Conservation (phyloP, 2,888 invertebrate species). For the Thecophora atra region DNA sequence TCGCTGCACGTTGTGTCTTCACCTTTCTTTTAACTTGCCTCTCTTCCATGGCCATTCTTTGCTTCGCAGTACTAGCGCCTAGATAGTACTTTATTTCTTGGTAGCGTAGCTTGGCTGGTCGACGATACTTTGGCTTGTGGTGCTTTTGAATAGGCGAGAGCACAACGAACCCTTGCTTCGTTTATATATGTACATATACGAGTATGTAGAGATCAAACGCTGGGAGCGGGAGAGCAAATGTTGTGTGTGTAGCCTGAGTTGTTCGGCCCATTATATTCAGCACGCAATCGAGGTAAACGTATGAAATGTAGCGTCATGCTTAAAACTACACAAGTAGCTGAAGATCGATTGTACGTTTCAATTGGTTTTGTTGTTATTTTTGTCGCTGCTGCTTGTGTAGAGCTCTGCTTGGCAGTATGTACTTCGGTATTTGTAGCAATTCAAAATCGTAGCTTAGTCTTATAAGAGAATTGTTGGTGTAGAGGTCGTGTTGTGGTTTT, state of each 20-base stretch:
- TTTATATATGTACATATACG: too few relatives aligned
- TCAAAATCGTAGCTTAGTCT: constrained; percentile 60
- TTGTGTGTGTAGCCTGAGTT: constrained; percentile 17
- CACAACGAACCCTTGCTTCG: constrained; percentile 32
- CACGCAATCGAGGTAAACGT: constrained; percentile 33
- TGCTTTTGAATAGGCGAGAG: constrained; percentile 14
- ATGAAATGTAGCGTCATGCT: constrained; percentile 23
- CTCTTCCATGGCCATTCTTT: not conserved
- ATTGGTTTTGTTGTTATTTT: constrained; percentile 35
- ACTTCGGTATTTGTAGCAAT: constrained; percentile 54
- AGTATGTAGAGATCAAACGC: not conserved
- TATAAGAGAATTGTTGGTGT: constrained; percentile 60
- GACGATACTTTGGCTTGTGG: not conserved
- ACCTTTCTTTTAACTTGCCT: not conserved
- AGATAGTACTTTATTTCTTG: not conserved
- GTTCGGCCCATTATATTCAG: constrained; percentile 30
- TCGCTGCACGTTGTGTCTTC: not conserved
- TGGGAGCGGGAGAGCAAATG: constrained; percentile 1
- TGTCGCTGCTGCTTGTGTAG: constrained; percentile 30
- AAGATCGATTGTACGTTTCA: constrained; percentile 42
- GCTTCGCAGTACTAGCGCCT: not conserved
- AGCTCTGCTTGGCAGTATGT: constrained; percentile 32
- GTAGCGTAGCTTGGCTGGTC: not conserved
- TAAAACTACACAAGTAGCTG: constrained; percentile 26
- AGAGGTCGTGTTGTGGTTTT: constrained; percentile 49